Conservation (phyloP, 2,113 vertebrate species). For the Mirounga angustirostris region DNA sequence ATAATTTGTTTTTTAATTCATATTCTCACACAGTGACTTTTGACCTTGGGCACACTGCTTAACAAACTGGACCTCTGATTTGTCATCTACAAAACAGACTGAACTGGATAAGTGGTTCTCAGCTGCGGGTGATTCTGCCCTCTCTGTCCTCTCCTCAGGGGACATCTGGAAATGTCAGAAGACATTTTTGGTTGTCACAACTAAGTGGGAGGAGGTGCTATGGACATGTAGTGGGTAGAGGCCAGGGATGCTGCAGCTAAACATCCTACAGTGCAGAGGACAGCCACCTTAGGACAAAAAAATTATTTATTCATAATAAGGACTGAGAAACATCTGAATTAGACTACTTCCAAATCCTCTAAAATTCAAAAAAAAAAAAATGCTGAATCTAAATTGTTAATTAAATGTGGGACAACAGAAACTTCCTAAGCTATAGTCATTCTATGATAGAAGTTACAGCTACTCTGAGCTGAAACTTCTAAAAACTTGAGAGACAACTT, state of each 20-base stretch:
- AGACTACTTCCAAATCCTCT: not conserved
- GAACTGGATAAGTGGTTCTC: not conserved
- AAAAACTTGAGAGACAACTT: not conserved
- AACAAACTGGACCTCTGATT: not conserved
- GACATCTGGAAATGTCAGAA: not conserved
- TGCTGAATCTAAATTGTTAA: not conserved
- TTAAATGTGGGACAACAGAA: not conserved
- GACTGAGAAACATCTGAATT: not conserved
- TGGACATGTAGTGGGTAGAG: not conserved
- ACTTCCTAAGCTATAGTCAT: not conserved
- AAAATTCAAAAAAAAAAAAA: conserved; percentile 11
- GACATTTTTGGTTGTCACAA: not conserved
- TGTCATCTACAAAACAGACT: not conserved
- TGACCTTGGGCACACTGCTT: not conserved
- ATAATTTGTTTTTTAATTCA: not conserved
- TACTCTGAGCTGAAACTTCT: not conserved
- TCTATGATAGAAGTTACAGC: not conserved
- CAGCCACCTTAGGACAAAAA: not conserved
- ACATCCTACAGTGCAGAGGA: not conserved
- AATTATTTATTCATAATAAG: not conserved
- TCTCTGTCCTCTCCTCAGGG: not conserved
- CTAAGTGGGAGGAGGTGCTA: no score
- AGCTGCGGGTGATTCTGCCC: not conserved
- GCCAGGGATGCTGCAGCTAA: not conserved
- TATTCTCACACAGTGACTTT: not conserved